Evolutionary conservation across 1,140 invertebrate species (phyloP), one percentile per base, ranked within the genome.

Genomic region (Leptoteleia sp.): DNA sequence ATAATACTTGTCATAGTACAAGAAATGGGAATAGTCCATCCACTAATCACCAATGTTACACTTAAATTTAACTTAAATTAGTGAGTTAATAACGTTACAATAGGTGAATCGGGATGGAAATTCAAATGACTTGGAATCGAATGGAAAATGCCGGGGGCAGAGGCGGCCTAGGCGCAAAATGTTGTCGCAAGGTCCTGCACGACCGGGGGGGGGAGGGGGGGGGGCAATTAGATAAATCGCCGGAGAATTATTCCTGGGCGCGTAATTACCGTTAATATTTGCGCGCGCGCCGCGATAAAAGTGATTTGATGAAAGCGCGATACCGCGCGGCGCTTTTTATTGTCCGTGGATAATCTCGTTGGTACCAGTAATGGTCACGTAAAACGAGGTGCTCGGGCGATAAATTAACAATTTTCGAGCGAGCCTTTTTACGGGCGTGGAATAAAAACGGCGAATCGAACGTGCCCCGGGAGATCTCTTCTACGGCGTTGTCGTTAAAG

Each of bases 331-430:
- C n/a, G 19, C 12, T 54, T 75, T 76, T 61, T 61, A 45, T 37
- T 43, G 59, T 25, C 9, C 52, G 38, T 29, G 27, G 33, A 67
- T 76, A 67, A 76, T 76, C 62, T 45, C 31, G 45, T 67, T 40
- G 25, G 27, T 15, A 65, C n/a, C 54, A 47, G 54, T 76, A 68
- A 61, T 62, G 50, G 54, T 54, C 61, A 42, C 40, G 29, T 31
- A 48, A 64, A 76, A 54, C 29, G 57, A 35, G 19, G 22, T n/a
- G n/a, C 13, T 22, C 25, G 9, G 25, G 22, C 52, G 43, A 76
- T 76, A 76, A 76, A 57, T 76, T 61, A 76, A 48, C 71, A 67
- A 76, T 76, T 67, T 71, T 67, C 72, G 29, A 37, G 33, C 3
- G 22, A 33, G 8, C 12, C 38, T 67, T 67, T 67, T 61, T 54